Evolutionary conservation across 2,888 invertebrate species (phyloP), one percentile per base, ranked within the genome.

Genomic region (Tachina grossa): DNA sequence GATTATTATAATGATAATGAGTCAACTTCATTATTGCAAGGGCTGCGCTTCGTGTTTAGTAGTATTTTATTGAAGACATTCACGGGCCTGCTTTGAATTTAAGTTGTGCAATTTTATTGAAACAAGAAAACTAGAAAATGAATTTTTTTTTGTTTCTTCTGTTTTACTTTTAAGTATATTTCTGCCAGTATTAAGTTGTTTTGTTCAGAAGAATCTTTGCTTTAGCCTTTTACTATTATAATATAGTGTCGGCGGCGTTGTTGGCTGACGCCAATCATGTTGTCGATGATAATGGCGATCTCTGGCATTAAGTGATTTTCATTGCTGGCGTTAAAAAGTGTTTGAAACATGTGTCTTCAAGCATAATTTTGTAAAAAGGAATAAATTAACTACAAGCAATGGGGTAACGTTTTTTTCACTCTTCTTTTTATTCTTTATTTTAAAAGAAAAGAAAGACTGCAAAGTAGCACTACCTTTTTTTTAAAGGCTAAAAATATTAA

Each of bases 1-100:
- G 84, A 86, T 86, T 86, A 84, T 86, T 84, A 75, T 84, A 86
- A 86, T 86, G 86, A 86, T 86, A 86, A 86, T 86, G 84, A 86
- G 86, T 69, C 74, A 77, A 78, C 61, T 77, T 59, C 59, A 51
- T 75, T 63, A 53, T 41, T 39, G 43, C 31, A 31, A 31, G 76
- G 31, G 13, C 47, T 65, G 69, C 31, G 31, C 31, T 49, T 66
- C 22, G 10, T 66, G 45, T 19, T 53, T 13, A 22, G 68, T 47
- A 22, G 68, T 47, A 22, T 69, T 31, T 31, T 16, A 43, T 74
- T 16, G 31, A 65, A 61, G 76, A 22, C 79, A 49, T 82, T 82
- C 53, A 82, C 51, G 78, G 59, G 74, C 65, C 45, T 75, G 57
- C 68, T 75, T 76, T 59, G 11, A 22, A 69, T 45, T 80, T 63